These are phyloP conservation scores for Procavia capensis DNA, from an alignment of 2,113 vertebrate species.

Conservation along the genomic window DNA sequence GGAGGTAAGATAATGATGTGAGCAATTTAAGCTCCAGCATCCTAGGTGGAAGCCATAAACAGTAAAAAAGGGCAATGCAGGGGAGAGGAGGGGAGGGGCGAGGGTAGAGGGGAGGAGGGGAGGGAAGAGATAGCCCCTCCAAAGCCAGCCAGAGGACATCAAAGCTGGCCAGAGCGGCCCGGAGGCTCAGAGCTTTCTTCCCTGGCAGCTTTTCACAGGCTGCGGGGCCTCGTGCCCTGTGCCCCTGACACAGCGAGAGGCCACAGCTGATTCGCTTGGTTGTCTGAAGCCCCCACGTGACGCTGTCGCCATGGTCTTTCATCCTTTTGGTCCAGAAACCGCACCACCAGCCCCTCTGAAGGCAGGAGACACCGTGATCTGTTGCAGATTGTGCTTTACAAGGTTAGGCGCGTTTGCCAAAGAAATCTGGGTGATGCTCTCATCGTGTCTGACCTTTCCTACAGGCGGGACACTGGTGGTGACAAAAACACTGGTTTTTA, in stretches of 20 bases:
- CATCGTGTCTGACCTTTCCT: slow-evolving; percentile 83
- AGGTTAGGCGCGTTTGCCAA: slow-evolving; percentile 85
- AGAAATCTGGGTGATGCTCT: slow-evolving; percentile 83
- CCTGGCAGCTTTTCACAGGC: not conserved
- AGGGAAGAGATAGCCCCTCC: accelerated
- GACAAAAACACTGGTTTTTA: slow-evolving; percentile 86
- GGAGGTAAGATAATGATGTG: slow-evolving; percentile 65
- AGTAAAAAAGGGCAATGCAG: slow-evolving; percentile 1
- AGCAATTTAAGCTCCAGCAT: slow-evolving; percentile 68
- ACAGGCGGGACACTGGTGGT: slow-evolving; percentile 79
- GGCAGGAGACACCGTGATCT: slow-evolving; percentile 80
- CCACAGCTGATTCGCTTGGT: not conserved
- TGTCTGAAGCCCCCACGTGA: not conserved
- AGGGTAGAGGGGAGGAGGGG: not conserved
- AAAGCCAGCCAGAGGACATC: not conserved
- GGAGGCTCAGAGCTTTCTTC: not conserved
- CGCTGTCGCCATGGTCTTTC: accelerated
- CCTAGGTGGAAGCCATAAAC: slow-evolving; percentile 30
- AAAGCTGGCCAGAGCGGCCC: not conserved
- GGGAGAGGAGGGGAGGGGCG: not conserved
- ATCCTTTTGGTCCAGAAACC: not conserved
- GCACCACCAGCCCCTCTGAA: slow-evolving; percentile 30
- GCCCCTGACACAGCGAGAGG: not conserved
- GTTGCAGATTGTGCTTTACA: slow-evolving; percentile 78
- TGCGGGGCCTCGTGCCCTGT: not conserved